Evolutionary conservation across 2,888 invertebrate genomes (phyloP).

Genomic region (Diaprepes abbreviatus): DNA sequence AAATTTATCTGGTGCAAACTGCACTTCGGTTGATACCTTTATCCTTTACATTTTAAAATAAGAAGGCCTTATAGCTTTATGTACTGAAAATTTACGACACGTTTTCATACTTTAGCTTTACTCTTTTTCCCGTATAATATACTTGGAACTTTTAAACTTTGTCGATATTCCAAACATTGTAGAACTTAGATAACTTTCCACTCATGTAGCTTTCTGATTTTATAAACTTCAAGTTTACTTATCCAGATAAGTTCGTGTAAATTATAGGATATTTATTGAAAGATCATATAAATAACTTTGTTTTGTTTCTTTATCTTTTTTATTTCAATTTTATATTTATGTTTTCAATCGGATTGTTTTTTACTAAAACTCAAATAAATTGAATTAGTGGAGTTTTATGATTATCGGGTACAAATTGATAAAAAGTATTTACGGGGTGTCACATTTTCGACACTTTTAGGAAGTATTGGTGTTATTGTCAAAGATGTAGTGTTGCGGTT

Average conservation of each 20-base stretch:
- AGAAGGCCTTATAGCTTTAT: conserved; percentile 35
- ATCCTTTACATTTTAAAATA: conserved; percentile 31
- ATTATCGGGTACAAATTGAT: too few species aligned
- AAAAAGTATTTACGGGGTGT: too few species aligned
- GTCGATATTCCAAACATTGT: conserved; percentile 46
- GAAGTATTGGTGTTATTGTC: too few species aligned
- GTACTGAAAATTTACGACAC: conserved; percentile 46
- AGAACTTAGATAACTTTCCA: conserved; percentile 36
- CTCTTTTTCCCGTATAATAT: conserved; percentile 39
- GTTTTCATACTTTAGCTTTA: conserved; percentile 45
- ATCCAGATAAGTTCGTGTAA: background rate
- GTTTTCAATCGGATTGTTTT: too few species aligned
- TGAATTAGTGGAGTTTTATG: too few species aligned
- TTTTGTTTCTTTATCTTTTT: too few species aligned
- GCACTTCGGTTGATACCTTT: background rate
- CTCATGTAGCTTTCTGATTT: conserved; percentile 22
- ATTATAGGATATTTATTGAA: background rate
- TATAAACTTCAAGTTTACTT: conserved; percentile 13
- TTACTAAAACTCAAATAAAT: too few species aligned
- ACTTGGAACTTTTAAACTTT: conserved; percentile 41
- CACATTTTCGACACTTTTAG: too few species aligned
- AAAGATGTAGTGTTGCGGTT: too few species aligned
- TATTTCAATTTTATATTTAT: too few species aligned
- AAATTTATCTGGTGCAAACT: background rate
- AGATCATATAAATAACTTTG: too few species aligned